Evolutionary conservation across 1,140 invertebrate genomes (phyloP).

Genomic region (Argopecten irradians): DNA sequence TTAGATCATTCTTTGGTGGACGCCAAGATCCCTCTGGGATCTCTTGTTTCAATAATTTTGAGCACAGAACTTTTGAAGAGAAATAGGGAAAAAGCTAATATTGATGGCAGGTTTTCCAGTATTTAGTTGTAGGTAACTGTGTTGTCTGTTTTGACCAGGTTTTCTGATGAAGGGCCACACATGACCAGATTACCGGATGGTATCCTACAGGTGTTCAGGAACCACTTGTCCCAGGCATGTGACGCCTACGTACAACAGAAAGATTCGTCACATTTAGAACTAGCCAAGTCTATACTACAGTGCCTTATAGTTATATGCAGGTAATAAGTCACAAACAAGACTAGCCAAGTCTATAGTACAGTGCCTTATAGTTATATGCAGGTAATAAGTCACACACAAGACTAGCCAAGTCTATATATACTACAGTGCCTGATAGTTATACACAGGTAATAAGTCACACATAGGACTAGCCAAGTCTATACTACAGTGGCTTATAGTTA

Average conservation of each 20-base stretch:
- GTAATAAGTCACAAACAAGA: too few species aligned
- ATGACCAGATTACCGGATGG: conserved; percentile 67
- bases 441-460: too few species aligned
- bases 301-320: conserved; percentile 74
- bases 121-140: background rate
- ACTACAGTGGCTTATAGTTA: too few species aligned
- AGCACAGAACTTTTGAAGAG: background rate
- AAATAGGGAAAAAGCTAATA: background rate
- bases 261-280: conserved; percentile 38
- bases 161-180: conserved; percentile 71
- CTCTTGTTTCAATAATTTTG: background rate
- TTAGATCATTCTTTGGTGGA: too few species aligned
- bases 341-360: too few species aligned
- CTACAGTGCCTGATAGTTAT: too few species aligned
- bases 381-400: too few species aligned
- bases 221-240: conserved; percentile 57
- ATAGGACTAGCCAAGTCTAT: too few species aligned
- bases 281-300: conserved; percentile 62
- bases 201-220: conserved; percentile 64
- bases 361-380: too few species aligned
- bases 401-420: too few species aligned
- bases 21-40: too few species aligned
- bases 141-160: conserved; percentile 58
- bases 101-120: background rate
- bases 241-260: conserved; percentile 38